Conservation (phyloP, 2,797 vertebrate species). For the Molossus alvarezi region DNA sequence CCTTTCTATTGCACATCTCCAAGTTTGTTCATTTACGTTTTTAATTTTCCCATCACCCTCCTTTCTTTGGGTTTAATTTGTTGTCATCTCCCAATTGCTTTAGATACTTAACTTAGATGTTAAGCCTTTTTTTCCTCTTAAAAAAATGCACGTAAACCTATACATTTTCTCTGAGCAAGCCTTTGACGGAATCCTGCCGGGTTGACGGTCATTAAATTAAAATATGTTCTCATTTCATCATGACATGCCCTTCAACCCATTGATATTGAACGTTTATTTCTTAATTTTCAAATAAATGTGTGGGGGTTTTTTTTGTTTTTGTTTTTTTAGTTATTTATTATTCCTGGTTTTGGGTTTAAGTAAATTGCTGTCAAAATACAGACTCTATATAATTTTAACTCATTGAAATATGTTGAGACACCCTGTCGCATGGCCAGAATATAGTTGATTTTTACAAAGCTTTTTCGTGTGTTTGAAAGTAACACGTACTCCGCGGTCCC, state of each 20-base stretch:
- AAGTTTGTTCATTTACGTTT: not conserved
- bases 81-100: not conserved
- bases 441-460: not conserved
- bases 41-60: not conserved
- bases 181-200: not conserved
- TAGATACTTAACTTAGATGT: not conserved
- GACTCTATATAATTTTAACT: not conserved
- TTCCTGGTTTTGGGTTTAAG: not conserved
- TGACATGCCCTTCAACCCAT: not conserved
- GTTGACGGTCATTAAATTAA: not conserved
- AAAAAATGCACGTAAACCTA: not conserved
- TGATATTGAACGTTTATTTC: not conserved
- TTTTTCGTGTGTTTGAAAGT: not conserved
- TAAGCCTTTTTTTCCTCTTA: not conserved
- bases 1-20: not conserved
- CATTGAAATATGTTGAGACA: not conserved
- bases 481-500: rapidly evolving
- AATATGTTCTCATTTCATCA: not conserved
- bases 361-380: not conserved
- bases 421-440: not conserved
- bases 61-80: not conserved
- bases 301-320: not conserved
- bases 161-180: not conserved
- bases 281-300: conserved; percentile 20
- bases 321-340: not conserved